Evolutionary conservation across 2,888 invertebrate genomes (phyloP).

Genomic region (Yponomeuta plumbellus): DNA sequence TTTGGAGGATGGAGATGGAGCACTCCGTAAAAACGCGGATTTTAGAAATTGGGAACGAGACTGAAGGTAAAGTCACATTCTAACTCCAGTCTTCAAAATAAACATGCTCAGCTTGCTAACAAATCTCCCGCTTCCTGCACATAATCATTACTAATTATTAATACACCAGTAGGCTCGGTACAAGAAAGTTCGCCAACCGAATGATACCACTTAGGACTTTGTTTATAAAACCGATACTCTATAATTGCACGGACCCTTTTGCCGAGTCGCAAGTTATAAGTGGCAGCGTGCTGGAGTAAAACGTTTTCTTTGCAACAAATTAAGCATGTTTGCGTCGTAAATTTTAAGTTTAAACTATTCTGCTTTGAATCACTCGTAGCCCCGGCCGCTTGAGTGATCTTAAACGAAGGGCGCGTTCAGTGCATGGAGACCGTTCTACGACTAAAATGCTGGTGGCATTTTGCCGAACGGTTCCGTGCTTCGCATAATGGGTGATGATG

Average conservation of each 20-base stretch:
- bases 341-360: too few relatives aligned
- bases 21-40: too few relatives aligned
- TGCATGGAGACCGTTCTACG: too few relatives aligned
- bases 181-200: not conserved
- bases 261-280: not conserved
- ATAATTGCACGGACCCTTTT: not conserved
- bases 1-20: too few relatives aligned
- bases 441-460: too few relatives aligned
- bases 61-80: not conserved
- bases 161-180: not conserved
- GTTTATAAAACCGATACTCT: conserved; percentile 1
- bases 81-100: not conserved
- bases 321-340: too few relatives aligned
- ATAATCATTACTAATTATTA: not conserved
- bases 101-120: not conserved
- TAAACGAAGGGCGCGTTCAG: too few relatives aligned
- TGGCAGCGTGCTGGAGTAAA: not conserved
- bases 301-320: not conserved
- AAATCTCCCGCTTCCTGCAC: not conserved
- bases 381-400: too few relatives aligned
- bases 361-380: too few relatives aligned
- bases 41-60: too few relatives aligned
- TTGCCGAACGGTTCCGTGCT: too few relatives aligned
- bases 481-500: too few relatives aligned
- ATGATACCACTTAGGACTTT: not conserved